Evolutionary conservation across 2,888 invertebrate species (phyloP).

Genomic region (Chloroclystis v-ata): DNA sequence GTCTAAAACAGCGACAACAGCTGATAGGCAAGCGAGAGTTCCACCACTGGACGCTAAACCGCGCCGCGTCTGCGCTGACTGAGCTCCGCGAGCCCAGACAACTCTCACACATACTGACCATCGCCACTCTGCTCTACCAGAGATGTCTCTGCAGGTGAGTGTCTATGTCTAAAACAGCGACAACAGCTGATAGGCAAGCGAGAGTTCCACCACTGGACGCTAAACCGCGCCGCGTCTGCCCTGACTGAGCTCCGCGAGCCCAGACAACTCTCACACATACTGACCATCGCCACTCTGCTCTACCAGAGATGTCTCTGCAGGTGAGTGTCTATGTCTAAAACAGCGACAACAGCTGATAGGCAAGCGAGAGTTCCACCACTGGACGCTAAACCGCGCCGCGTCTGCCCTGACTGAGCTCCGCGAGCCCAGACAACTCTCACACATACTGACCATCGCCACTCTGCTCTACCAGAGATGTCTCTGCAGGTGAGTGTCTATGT

Average conservation of each 20-base stretch:
- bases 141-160: slow-evolving; percentile 53
- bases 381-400: slow-evolving; percentile 62
- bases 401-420: slow-evolving; percentile 45
- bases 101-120: slow-evolving; percentile 34
- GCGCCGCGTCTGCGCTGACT: slow-evolving; percentile 47
- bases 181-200: slow-evolving; percentile 68
- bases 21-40: slow-evolving; percentile 75
- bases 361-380: slow-evolving; percentile 77
- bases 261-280: slow-evolving; percentile 33
- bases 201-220: slow-evolving; percentile 78
- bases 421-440: slow-evolving; percentile 33
- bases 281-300: slow-evolving; percentile 43
- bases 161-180: slow-evolving; percentile 65
- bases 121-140: slow-evolving; percentile 48
- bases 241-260: slow-evolving; percentile 43
- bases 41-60: slow-evolving; percentile 76
- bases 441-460: slow-evolving; percentile 41
- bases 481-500: slow-evolving; percentile 48
- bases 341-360: slow-evolving; percentile 71
- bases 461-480: slow-evolving; percentile 52
- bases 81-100: slow-evolving; percentile 35
- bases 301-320: slow-evolving; percentile 53
- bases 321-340: slow-evolving; percentile 51
- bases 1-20: slow-evolving; percentile 65
- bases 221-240: slow-evolving; percentile 54